These are phyloP conservation scores for Mya arenaria DNA, from an alignment of 1,140 invertebrate genomes.

Conservation along the genomic window DNA sequence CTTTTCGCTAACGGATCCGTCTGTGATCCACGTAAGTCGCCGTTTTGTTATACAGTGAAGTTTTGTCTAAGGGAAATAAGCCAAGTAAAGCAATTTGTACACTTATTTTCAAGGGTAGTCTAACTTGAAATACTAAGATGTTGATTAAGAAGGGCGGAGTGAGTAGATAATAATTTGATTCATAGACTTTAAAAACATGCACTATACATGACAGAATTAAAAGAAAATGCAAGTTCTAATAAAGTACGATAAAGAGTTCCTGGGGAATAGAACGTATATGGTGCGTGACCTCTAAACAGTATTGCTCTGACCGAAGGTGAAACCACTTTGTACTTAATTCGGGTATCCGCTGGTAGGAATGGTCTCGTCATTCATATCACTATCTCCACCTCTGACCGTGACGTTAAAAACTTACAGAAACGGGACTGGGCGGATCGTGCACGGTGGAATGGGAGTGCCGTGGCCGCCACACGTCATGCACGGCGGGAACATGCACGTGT, in stretches of 20 bases:
- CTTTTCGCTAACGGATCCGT: slow-evolving; percentile 9
- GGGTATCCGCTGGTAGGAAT: neutral
- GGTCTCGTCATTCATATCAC: neutral
- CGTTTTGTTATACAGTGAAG: neutral
- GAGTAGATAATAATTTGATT: no score
- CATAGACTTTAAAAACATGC: no score
- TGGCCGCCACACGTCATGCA: slow-evolving; percentile 13
- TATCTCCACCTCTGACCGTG: neutral
- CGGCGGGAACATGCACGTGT: neutral
- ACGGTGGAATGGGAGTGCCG: neutral
- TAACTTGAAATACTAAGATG: no score
- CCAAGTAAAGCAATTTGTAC: neutral
- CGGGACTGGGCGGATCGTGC: neutral
- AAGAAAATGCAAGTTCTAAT: no score
- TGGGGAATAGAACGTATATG: neutral
- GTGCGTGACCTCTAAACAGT: neutral
- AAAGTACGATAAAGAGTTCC: neutral
- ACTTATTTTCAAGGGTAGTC: no score
- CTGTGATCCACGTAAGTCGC: slow-evolving; percentile 16
- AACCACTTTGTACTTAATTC: neutral
- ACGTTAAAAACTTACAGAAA: slow-evolving; percentile 5
- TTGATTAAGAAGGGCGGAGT: no score
- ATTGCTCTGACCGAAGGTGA: neutral
- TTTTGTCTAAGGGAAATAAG: neutral
- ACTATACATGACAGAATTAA: no score